A percentile compares a stretch with the other conserved stretches of the same genome.
Conservation (phyloP, 2,888 invertebrate species). For the Drosophila phalerata region DNA sequence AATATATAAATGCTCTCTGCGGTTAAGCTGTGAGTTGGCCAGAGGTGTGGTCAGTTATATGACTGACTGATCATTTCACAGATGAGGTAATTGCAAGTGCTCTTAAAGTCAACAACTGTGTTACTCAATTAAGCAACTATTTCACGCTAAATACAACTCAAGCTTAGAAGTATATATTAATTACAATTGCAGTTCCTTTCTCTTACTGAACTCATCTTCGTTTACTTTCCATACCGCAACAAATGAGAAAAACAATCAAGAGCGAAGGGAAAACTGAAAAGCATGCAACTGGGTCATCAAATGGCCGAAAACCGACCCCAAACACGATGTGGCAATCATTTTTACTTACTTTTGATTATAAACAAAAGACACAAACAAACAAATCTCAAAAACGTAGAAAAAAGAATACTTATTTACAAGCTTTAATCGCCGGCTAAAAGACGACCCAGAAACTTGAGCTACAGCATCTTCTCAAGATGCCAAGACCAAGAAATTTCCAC, state of each 20-base stretch:
- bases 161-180: not conserved
- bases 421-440: constrained; percentile 58
- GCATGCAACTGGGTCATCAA: constrained; percentile 71
- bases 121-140: constrained; percentile 16
- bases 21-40: constrained; percentile 28
- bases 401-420: constrained; percentile 56
- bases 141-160: constrained; percentile 7
- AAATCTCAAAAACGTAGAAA: constrained; percentile 18
- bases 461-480: constrained; percentile 22
- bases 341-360: constrained; percentile 81
- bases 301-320: constrained; percentile 54
- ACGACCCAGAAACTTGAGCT: constrained; percentile 67
- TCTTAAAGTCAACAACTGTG: constrained; percentile 1
- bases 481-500: constrained; percentile 16
- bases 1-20: constrained; percentile 47
- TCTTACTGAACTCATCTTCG: constrained; percentile 48
- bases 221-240: constrained; percentile 70
- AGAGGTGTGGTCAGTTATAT: constrained; percentile 50
- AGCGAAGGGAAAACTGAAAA: constrained; percentile 50
- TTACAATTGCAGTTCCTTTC: constrained; percentile 38
- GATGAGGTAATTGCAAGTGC: constrained; percentile 36
- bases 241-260: constrained; percentile 15
- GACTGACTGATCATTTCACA: constrained; percentile 43
- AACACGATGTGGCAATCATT: constrained; percentile 78
- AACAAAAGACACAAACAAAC: constrained; percentile 55